These are phyloP conservation scores for Ariopsis seemanni DNA, from an alignment of 2,113 vertebrate species.

Conservation along the genomic window DNA sequence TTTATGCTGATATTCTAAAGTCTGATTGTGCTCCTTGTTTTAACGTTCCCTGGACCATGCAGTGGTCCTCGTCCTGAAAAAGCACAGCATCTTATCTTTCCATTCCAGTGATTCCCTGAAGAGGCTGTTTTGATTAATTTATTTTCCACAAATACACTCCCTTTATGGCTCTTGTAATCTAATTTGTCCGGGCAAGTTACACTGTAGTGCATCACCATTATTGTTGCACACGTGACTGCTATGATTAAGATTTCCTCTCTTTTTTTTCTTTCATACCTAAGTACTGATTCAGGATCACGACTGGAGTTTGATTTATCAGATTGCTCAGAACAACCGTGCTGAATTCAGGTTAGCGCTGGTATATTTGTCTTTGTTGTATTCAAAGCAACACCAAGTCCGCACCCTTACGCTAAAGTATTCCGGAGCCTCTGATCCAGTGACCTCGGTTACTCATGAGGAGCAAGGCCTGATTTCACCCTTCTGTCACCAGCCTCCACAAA, in stretches of 20 bases:
- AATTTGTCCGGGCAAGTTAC: neutral
- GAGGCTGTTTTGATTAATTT: neutral
- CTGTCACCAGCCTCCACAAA: neutral
- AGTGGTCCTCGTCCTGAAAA: neutral
- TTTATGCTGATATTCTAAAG: neutral
- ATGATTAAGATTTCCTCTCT: neutral
- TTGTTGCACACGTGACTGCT: neutral
- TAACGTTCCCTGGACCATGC: neutral
- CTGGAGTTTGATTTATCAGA: neutral
- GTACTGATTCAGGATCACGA: neutral
- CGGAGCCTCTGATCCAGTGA: neutral
- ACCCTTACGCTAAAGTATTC: neutral
- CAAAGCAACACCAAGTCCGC: neutral
- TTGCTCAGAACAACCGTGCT: neutral
- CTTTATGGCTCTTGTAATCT: neutral
- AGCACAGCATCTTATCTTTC: neutral
- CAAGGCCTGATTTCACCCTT: neutral
- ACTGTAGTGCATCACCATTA: neutral
- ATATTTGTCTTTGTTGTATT: too few relatives aligned
- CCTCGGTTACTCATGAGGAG: neutral
- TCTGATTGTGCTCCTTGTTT: neutral
- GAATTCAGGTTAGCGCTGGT: neutral
- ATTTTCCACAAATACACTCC: neutral
- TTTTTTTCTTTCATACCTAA: neutral
- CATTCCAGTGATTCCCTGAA: conserved; percentile 8